phyloP scores from a whole-genome alignment of 2,888 invertebrate species.

The Pachycephus smyrnensis region DNA sequence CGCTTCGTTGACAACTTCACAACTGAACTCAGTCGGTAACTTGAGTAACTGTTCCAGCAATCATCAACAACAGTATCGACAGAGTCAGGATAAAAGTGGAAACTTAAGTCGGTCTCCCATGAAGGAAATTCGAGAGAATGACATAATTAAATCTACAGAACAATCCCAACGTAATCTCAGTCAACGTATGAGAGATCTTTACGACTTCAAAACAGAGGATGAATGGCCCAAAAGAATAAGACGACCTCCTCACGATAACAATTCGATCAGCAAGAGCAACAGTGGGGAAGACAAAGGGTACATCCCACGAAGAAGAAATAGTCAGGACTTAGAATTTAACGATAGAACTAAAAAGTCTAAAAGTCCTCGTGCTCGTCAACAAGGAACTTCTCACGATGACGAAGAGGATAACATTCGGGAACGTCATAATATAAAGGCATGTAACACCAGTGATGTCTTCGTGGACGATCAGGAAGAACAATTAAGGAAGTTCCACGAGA shows the following conservation, averaged over 20 bases:
- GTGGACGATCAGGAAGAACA: slow-evolving; percentile 36
- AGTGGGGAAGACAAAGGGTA: slow-evolving; percentile 42
- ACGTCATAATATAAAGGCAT: not conserved
- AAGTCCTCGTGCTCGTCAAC: not conserved
- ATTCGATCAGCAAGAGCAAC: slow-evolving; percentile 50
- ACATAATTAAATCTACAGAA: slow-evolving; percentile 12
- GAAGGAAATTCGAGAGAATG: slow-evolving; percentile 7
- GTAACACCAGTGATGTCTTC: slow-evolving; percentile 8
- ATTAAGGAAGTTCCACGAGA: slow-evolving; percentile 40
- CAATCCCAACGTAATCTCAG: slow-evolving; percentile 37
- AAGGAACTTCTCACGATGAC: not conserved
- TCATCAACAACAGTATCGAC: not conserved
- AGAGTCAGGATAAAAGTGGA: not conserved
- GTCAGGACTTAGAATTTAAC: slow-evolving; percentile 54
- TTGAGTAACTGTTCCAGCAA: not conserved
- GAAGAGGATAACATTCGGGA: not conserved
- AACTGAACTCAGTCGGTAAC: not conserved
- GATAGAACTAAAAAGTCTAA: slow-evolving; percentile 31
- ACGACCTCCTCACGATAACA: slow-evolving; percentile 17
- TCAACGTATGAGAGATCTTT: slow-evolving; percentile 54
- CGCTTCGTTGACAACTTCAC: slow-evolving; percentile 14
- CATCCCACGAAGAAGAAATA: slow-evolving; percentile 25
- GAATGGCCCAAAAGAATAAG: slow-evolving; percentile 50
- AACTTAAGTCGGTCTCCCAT: not conserved
- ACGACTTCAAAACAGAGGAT: slow-evolving; percentile 56